Conservation (phyloP, 2,113 vertebrate genomes). For the Melanerpes aurifrons region DNA sequence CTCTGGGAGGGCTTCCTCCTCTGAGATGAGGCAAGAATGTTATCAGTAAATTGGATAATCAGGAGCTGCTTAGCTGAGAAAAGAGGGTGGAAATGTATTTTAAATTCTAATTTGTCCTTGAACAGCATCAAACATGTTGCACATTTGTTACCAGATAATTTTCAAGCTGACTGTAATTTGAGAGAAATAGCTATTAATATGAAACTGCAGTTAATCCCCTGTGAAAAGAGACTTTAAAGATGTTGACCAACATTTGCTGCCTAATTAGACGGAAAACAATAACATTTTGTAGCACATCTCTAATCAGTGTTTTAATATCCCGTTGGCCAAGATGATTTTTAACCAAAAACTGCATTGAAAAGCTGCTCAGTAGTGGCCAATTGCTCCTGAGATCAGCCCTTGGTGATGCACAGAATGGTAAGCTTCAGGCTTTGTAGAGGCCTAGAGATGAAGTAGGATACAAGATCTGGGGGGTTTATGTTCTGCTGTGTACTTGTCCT, state of each 20-base stretch:
- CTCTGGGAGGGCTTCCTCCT: constrained; percentile 31
- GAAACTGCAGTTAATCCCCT: not conserved
- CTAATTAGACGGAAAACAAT: not conserved
- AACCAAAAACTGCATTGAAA: not conserved
- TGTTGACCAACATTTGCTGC: not conserved
- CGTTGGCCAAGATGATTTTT: not conserved
- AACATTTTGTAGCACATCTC: not conserved
- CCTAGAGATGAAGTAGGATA: not conserved
- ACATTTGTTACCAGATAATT: constrained; percentile 30
- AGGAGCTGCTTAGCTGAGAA: constrained; percentile 30
- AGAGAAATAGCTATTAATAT: not conserved
- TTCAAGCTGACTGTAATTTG: constrained; percentile 11
- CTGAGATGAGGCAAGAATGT: constrained; percentile 42
- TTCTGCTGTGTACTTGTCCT: not conserved
- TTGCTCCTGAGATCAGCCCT: not conserved
- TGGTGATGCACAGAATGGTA: not conserved
- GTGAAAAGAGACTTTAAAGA: not conserved
- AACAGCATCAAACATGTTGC: not conserved
- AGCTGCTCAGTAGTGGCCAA: not conserved
- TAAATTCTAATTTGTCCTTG: constrained; percentile 62
- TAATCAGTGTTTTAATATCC: not conserved
- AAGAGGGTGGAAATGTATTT: constrained; percentile 39
- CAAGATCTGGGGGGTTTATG: not conserved
- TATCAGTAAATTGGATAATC: constrained; percentile 64
- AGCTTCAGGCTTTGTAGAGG: not conserved